Base-by-base conservation (phyloP, 2,888 invertebrate genomes). In the Sericinus montela region DNA sequence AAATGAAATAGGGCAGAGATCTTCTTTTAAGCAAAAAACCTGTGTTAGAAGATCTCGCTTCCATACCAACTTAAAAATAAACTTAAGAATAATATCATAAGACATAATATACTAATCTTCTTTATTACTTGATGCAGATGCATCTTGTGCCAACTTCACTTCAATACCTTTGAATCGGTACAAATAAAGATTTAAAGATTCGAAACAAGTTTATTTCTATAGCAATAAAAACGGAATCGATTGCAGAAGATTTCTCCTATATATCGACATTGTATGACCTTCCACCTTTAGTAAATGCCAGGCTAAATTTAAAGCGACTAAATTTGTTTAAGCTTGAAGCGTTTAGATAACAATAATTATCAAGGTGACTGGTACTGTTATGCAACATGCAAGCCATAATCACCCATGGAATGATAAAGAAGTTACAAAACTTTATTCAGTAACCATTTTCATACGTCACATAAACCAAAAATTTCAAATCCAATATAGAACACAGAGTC, bases 231-330 rank as follows among this genome's bases (percentile, higher is more conserved):
- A 13, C 2, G 19, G 19, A 29, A 48, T n/a, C 30, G 8, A 37
- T 34, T 34, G 32, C 34, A 40, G 15, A 39, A 11, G 3, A 46
- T 13, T 34, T 38, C 23, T 5, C 7, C 11, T 3, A 34, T 38
- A 13, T 38, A 11, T 32, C 36, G 16, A 36, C 23, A 23, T 30
- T 6, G 25, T 57, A 56, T 60, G 39, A 56, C 54, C 55, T 55
- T 51, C 60, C 62, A 71, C 68, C 65, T 72, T 63, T 65, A 43
- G 38, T 45, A 59, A 58, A 61, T 62, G 53, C 46, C 59, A 57
- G 50, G 34, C 6, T 14, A 48, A 38, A 25, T 32, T 43, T 39
- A 39, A 38, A 43, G 15, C n/a, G 16, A n/a, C 15, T 30, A 37
- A 45, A 39, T 50, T 61, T 64, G 55, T 54, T 39, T 50, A 52